phyloP scores from a whole-genome alignment of 2,797 vertebrate genomes.

The Ptychadena robeensis region DNA sequence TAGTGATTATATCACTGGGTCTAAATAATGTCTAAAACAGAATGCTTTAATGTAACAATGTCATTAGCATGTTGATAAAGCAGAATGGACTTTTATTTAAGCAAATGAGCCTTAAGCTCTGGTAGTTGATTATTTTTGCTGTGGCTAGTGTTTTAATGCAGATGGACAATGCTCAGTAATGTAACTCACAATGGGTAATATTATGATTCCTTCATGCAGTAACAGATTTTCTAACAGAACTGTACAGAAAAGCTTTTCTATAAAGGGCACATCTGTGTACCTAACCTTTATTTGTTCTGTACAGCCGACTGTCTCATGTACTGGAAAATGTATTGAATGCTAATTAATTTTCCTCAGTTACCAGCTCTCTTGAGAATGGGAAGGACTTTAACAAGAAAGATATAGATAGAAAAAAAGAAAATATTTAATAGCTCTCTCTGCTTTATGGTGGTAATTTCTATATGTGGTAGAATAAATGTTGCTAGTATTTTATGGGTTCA shows the following conservation, averaged over 20 bases:
- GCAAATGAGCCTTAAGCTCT: no score
- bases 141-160: background rate
- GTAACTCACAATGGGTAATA: background rate
- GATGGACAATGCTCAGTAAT: background rate
- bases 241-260: constrained; percentile 31
- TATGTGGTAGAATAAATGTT: constrained; percentile 30
- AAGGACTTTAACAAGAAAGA: constrained; percentile 33
- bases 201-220: background rate
- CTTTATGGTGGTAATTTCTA: constrained; percentile 34
- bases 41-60: no score
- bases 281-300: constrained; percentile 57
- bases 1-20: no score
- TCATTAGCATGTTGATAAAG: no score
- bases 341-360: constrained; percentile 59
- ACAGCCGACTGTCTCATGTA: constrained; percentile 40
- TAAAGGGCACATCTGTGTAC: constrained; percentile 48
- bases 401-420: constrained; percentile 25
- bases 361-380: constrained; percentile 48
- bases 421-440: constrained; percentile 48
- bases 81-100: no score
- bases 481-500: background rate
- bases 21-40: no score
- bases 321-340: constrained; percentile 52
- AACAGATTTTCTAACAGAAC: constrained; percentile 36
- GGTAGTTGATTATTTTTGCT: background rate